phyloP scores from a whole-genome alignment of 2,888 invertebrate species.

The Odontocolon sp. region DNA sequence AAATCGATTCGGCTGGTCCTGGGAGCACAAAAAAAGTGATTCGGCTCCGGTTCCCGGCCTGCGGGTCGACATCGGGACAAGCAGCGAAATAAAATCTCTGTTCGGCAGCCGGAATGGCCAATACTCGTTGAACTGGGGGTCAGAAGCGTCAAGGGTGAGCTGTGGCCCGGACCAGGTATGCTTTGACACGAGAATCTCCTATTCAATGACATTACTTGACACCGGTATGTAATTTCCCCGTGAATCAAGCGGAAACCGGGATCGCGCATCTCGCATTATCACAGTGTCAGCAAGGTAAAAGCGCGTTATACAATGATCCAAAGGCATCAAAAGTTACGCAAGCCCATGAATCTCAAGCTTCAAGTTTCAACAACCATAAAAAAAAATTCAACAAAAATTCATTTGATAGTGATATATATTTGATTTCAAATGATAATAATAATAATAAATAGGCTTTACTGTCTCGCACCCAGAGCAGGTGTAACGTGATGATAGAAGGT shows the following conservation, averaged over 20 bases:
- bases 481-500: too few relatives aligned
- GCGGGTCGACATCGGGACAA: neutral
- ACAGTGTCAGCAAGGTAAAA: slow-evolving; percentile 46
- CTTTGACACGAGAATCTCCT: slow-evolving; percentile 73
- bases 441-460: too few relatives aligned
- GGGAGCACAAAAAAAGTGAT: neutral
- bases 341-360: neutral
- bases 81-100: neutral
- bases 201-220: slow-evolving; percentile 72
- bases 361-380: neutral
- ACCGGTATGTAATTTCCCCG: slow-evolving; percentile 66
- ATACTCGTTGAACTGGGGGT: neutral
- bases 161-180: slow-evolving; percentile 59
- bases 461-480: too few relatives aligned
- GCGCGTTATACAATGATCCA: slow-evolving; percentile 36
- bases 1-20: neutral
- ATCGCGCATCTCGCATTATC: slow-evolving; percentile 49
- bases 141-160: slow-evolving; percentile 6
- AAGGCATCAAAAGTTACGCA: slow-evolving; percentile 28
- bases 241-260: slow-evolving; percentile 57
- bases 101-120: neutral
- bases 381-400: neutral
- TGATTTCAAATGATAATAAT: too few relatives aligned
- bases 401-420: too few relatives aligned
- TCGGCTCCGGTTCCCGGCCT: neutral